These are phyloP conservation scores for Hipparchia semele DNA, from an alignment of 2,888 invertebrate species.

Conservation along the genomic window DNA sequence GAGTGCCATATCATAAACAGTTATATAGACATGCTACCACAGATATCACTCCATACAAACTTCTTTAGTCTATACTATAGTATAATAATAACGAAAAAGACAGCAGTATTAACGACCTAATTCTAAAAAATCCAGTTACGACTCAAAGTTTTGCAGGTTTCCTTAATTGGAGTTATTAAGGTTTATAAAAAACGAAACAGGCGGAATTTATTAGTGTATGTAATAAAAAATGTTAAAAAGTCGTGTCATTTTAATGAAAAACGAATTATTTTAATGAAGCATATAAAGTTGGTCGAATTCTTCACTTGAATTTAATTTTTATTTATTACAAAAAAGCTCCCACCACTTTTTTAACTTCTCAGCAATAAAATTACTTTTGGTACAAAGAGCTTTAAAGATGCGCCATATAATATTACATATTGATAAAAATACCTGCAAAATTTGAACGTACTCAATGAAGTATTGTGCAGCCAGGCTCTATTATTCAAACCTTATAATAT, in stretches of 20 bases:
- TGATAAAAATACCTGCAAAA: constrained; percentile 17
- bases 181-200: not conserved
- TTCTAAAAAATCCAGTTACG: constrained; percentile 48
- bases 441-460: constrained; percentile 12
- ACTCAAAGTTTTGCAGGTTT: constrained; percentile 45
- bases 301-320: not conserved
- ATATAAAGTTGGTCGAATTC: not conserved
- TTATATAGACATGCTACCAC: constrained; percentile 54
- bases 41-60: constrained; percentile 60
- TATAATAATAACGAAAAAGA: constrained; percentile 53
- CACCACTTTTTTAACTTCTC: constrained; percentile 16
- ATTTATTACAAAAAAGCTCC: not conserved
- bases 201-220: too few relatives aligned
- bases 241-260: too few relatives aligned
- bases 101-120: constrained; percentile 51
- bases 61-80: constrained; percentile 53
- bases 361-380: not conserved
- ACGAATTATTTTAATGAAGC: not conserved
- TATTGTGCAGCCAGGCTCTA: constrained; percentile 30
- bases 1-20: constrained; percentile 54
- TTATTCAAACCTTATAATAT: constrained; percentile 8
- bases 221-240: too few relatives aligned
- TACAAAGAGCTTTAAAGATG: too few relatives aligned
- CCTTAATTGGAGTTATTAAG: not conserved
- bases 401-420: too few relatives aligned